These are phyloP conservation scores for Macrotus californicus DNA, from an alignment of 2,113 vertebrate genomes.

Conservation along the genomic window DNA sequence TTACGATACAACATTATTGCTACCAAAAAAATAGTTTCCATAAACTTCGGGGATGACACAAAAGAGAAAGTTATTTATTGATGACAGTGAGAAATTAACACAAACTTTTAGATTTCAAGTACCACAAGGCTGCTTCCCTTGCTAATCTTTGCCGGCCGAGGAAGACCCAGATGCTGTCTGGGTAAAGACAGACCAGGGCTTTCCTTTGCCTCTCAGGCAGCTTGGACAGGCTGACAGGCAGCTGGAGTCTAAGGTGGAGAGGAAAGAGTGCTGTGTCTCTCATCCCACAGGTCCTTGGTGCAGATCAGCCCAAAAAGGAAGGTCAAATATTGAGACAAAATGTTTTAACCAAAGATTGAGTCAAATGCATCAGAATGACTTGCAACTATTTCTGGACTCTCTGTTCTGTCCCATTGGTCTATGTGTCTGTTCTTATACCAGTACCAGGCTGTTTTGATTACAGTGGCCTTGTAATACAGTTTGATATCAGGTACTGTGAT, in stretches of 20 bases:
- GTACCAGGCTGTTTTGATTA: too few relatives aligned
- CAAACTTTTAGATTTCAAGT: not conserved
- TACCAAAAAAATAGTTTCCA: not conserved
- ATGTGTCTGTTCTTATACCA: too few relatives aligned
- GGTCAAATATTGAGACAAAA: not conserved
- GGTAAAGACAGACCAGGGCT: not conserved
- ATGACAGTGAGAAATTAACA: not conserved
- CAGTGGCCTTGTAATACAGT: too few relatives aligned
- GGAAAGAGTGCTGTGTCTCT: not conserved
- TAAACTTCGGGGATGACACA: not conserved
- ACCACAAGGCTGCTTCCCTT: not conserved
- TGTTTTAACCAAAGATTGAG: not conserved
- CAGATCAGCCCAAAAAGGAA: not conserved
- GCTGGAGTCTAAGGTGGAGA: not conserved
- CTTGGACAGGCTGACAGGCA: not conserved
- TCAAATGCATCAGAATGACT: not conserved
- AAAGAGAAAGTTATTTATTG: not conserved
- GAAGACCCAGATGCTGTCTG: not conserved
- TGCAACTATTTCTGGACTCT: too few relatives aligned
- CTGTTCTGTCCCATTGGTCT: too few relatives aligned
- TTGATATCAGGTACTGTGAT: too few relatives aligned
- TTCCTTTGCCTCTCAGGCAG: not conserved
- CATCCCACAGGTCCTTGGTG: fast-evolving
- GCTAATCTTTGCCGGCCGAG: not conserved
- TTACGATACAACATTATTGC: not conserved